Percentiles rank a stretch among this genome's conserved stretches.
These are phyloP conservation scores for Aspidoscelis tigris DNA, from an alignment of 2,113 vertebrate genomes.

Conservation along the genomic window DNA sequence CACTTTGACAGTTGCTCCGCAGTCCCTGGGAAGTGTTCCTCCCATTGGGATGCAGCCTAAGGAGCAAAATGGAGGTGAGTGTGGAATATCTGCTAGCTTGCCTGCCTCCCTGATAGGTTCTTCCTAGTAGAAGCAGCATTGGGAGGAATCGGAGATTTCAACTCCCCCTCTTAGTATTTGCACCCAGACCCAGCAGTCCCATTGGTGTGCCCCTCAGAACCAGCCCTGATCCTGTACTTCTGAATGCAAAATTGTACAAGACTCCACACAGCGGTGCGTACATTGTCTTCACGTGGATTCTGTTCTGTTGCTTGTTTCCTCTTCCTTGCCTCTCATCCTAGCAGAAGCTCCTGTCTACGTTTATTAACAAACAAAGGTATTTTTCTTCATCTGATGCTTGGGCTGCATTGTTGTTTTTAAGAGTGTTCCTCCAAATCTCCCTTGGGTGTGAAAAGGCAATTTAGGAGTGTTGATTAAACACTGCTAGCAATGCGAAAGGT, in stretches of 20 bases:
- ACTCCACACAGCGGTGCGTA: background rate
- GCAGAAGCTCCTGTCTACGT: background rate
- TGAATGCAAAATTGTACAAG: too few relatives aligned
- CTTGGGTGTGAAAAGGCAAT: slow-evolving; percentile 10
- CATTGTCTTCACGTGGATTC: background rate
- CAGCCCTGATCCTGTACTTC: background rate
- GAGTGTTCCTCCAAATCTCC: background rate
- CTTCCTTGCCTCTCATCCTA: background rate
- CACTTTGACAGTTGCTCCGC: too few relatives aligned
- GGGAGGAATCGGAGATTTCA: too few relatives aligned
- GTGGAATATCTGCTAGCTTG: too few relatives aligned
- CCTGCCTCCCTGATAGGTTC: too few relatives aligned
- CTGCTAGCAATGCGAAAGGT: background rate
- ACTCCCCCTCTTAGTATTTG: too few relatives aligned
- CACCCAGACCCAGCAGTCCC: too few relatives aligned
- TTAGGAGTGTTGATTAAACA: slow-evolving; percentile 18
- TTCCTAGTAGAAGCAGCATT: too few relatives aligned
- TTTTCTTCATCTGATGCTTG: background rate
- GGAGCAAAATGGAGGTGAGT: too few relatives aligned
- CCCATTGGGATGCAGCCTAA: too few relatives aligned
- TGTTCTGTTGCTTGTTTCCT: background rate
- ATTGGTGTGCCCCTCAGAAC: too few relatives aligned
- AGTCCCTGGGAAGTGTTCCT: too few relatives aligned
- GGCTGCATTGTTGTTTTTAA: background rate
- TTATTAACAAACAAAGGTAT: background rate